A percentile compares a stretch with the other conserved stretches of the same genome.
phyloP scores from a whole-genome alignment of 1,140 invertebrate genomes.

The Hypothenemus hampei region DNA sequence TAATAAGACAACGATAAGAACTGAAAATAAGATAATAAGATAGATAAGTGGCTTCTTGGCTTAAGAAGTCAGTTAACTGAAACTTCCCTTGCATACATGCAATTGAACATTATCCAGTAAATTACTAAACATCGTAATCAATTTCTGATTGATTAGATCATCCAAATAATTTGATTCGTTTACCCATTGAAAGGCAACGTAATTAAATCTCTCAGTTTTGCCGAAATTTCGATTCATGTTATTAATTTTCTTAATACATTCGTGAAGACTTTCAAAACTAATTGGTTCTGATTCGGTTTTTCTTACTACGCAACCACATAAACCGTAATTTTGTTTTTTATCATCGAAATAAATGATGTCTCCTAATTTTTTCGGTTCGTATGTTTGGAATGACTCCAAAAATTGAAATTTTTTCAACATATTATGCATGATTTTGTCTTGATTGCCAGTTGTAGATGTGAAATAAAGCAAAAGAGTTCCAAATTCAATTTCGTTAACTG shows the following conservation, averaged over 20 bases:
- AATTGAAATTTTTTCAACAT: constrained; percentile 35
- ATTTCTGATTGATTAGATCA: constrained; percentile 31
- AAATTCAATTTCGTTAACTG: constrained; percentile 30
- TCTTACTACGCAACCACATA: constrained; percentile 35
- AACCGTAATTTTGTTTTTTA: constrained; percentile 19
- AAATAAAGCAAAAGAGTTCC: constrained; percentile 38
- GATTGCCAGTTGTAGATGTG: constrained; percentile 26
- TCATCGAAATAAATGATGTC: constrained; percentile 14
- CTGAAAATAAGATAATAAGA: background rate
- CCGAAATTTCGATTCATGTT: constrained; percentile 27
- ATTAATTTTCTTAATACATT: constrained; percentile 31
- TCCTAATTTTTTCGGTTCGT: constrained; percentile 4
- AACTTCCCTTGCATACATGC: constrained; percentile 22
- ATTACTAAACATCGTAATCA: constrained; percentile 32
- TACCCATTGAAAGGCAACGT: constrained; percentile 29
- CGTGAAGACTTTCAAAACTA: constrained; percentile 25
- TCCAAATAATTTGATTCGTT: constrained; percentile 21
- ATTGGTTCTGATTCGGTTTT: constrained; percentile 21
- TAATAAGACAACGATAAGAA: too few relatives aligned
- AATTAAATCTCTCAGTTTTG: constrained; percentile 16
- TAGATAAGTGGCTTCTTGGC: background rate
- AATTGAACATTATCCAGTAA: constrained; percentile 24
- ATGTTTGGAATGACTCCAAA: constrained; percentile 10
- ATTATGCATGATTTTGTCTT: constrained; percentile 30
- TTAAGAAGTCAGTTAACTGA: background rate